Evolutionary conservation across 2,797 vertebrate genomes (phyloP).

Genomic region (Hydrophis major): DNA sequence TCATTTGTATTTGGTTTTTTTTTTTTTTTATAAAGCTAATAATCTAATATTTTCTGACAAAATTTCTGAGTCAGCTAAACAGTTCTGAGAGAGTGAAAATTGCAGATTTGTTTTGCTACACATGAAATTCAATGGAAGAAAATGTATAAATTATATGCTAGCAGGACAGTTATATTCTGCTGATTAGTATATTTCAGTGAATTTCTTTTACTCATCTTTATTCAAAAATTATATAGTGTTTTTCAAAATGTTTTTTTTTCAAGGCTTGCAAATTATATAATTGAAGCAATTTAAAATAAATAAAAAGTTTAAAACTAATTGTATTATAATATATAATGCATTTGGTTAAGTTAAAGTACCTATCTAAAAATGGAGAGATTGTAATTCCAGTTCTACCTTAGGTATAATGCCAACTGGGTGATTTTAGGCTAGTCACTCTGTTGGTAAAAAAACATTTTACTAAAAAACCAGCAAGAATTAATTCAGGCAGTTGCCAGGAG

Average conservation of each 20-base stretch:
- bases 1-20: slow-evolving; percentile 17
- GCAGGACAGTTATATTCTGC: slow-evolving; percentile 36
- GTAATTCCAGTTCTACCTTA: neutral
- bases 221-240: neutral
- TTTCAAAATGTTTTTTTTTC: neutral
- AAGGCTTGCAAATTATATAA: neutral
- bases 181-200: slow-evolving; percentile 9
- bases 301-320: neutral
- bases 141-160: slow-evolving; percentile 32
- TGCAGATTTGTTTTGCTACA: slow-evolving; percentile 47
- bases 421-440: neutral
- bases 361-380: neutral
- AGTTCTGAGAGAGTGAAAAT: slow-evolving; percentile 42
- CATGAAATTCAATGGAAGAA: slow-evolving; percentile 44
- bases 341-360: neutral
- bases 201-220: slow-evolving; percentile 13
- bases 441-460: neutral
- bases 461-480: neutral
- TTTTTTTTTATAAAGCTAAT: slow-evolving; percentile 21
- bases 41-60: slow-evolving; percentile 26
- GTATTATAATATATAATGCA: neutral
- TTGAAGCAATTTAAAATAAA: neutral
- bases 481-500: neutral
- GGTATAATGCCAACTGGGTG: neutral
- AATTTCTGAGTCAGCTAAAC: slow-evolving; percentile 49